A percentile compares a stretch with the other conserved stretches of the same genome.
phyloP scores from a whole-genome alignment of 2,888 invertebrate genomes.

The Frankliniella intonsa region DNA sequence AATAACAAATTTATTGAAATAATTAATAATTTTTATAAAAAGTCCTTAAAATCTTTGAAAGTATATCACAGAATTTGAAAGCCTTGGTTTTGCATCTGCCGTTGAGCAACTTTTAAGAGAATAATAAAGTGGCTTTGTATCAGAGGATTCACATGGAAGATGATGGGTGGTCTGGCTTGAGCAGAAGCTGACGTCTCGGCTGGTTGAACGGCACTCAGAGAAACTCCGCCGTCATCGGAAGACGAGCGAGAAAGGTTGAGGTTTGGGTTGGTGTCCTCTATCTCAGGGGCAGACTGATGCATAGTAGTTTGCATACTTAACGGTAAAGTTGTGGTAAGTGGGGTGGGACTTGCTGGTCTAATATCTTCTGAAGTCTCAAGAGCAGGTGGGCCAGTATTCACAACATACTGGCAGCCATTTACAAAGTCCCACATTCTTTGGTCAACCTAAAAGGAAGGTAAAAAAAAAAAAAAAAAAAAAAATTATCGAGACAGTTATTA shows the following conservation, averaged over 20 bases:
- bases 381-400: slow-evolving; percentile 7
- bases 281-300: not conserved
- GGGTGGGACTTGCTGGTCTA: not conserved
- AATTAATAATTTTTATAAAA: too few relatives aligned
- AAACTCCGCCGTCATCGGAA: slow-evolving; percentile 36
- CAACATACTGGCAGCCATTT: not conserved
- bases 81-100: slow-evolving; percentile 51
- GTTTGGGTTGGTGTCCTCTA: not conserved
- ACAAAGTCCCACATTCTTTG: slow-evolving; percentile 18
- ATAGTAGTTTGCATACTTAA: not conserved
- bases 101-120: slow-evolving; percentile 52
- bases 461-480: not conserved
- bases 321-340: not conserved
- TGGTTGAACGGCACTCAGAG: not conserved
- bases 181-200: slow-evolving; percentile 47
- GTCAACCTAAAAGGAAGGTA: not conserved
- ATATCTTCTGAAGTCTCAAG: not conserved
- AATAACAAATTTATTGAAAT: too few relatives aligned
- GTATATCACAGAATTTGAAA: slow-evolving; percentile 51
- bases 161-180: slow-evolving; percentile 44
- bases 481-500: not conserved
- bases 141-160: slow-evolving; percentile 43
- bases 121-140: slow-evolving; percentile 53
- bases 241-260: slow-evolving; percentile 32
- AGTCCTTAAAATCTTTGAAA: not conserved